phyloP scores from a whole-genome alignment of 2,797 vertebrate genomes.

The Natrix natrix region DNA sequence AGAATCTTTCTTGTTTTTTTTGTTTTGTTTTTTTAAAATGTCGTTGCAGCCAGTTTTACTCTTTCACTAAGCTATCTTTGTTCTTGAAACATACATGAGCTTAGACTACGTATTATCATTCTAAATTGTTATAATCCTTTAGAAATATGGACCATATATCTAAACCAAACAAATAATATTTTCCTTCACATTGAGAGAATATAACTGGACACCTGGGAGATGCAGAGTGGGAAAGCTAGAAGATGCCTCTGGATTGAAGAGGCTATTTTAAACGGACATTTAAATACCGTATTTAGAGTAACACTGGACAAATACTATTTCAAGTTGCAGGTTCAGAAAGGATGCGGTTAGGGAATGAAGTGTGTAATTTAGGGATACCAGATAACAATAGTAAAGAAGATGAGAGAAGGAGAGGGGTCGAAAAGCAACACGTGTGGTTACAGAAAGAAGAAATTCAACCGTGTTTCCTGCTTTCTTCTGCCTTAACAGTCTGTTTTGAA shows the following conservation, averaged over 20 bases:
- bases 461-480: not conserved
- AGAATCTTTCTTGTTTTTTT: not conserved
- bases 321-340: constrained; percentile 2
- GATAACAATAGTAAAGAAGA: not conserved
- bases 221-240: not conserved
- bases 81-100: not conserved
- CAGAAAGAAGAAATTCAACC: not conserved
- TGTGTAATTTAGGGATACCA: constrained; percentile 5
- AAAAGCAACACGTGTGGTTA: not conserved
- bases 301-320: not conserved
- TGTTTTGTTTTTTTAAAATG: not conserved
- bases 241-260: not conserved
- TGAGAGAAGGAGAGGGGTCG: not conserved
- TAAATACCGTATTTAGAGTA: not conserved
- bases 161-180: not conserved
- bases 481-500: not conserved
- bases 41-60: not conserved
- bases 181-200: not conserved
- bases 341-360: constrained; percentile 1
- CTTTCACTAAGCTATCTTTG: not conserved
- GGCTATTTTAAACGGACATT: not conserved
- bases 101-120: not conserved
- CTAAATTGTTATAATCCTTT: not conserved
- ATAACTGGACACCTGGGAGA: not conserved
- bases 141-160: not conserved